Conservation (phyloP, 2,888 invertebrate genomes). For the Tachina fera region DNA sequence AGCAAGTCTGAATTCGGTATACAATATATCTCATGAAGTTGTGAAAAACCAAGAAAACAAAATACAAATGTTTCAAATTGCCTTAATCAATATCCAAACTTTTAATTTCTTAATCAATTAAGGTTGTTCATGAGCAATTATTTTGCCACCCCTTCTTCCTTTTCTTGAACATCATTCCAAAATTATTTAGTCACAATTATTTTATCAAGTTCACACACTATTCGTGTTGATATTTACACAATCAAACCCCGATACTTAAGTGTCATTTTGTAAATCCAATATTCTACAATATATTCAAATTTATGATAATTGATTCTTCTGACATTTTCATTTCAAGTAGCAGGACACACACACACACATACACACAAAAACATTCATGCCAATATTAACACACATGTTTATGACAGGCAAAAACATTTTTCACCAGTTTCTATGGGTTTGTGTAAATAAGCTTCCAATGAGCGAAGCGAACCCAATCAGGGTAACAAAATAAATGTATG, state of each 20-base stretch:
- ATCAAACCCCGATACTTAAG: slow-evolving; percentile 41
- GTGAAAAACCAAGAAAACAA: no score
- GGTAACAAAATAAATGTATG: not conserved
- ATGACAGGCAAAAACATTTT: slow-evolving; percentile 32
- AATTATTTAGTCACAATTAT: slow-evolving; percentile 25
- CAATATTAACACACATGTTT: slow-evolving; percentile 35
- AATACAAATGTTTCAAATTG: no score
- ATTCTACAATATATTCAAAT: slow-evolving; percentile 63
- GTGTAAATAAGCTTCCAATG: not conserved
- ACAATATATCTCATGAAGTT: no score
- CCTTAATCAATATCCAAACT: not conserved
- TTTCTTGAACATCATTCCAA: not conserved
- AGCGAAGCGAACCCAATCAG: slow-evolving; percentile 5
- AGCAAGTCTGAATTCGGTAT: no score
- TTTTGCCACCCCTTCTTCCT: not conserved
- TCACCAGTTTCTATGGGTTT: not conserved
- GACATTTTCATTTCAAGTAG: slow-evolving; percentile 54
- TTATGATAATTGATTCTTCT: slow-evolving; percentile 68
- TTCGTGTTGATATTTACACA: slow-evolving; percentile 34
- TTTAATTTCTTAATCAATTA: not conserved
- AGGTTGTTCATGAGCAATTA: not conserved
- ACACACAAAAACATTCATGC: slow-evolving; percentile 1
- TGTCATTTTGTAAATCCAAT: slow-evolving; percentile 32
- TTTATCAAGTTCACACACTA: slow-evolving; percentile 54
- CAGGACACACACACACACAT: not conserved